These are phyloP conservation scores for Leucopsar rothschildi DNA, from an alignment of 2,113 vertebrate genomes.

Conservation along the genomic window DNA sequence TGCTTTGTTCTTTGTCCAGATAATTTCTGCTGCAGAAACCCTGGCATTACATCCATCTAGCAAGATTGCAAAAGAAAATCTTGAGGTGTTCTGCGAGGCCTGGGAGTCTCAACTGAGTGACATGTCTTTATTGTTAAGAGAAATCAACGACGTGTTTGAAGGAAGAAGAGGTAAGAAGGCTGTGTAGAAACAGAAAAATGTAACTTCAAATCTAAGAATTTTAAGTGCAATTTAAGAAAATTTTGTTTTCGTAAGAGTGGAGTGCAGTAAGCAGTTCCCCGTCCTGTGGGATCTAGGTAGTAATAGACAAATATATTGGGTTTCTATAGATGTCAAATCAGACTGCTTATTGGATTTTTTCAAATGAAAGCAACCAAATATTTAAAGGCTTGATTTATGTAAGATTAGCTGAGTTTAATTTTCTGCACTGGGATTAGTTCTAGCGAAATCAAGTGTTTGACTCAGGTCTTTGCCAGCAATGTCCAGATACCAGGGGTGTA, in stretches of 20 bases:
- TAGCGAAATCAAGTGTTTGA: neutral
- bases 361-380: neutral
- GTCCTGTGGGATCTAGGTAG: neutral
- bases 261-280: neutral
- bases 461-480: neutral
- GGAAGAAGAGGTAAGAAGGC: slow-evolving; percentile 87
- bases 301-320: neutral
- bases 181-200: neutral
- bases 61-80: slow-evolving; percentile 98
- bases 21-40: slow-evolving; percentile 95
- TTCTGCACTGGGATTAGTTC: neutral
- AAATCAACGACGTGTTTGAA: slow-evolving; percentile 94
- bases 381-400: neutral
- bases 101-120: slow-evolving; percentile 97
- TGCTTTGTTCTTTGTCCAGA: slow-evolving; percentile 74
- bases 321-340: neutral
- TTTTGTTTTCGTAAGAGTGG: neutral
- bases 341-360: neutral
- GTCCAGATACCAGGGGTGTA: neutral
- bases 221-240: neutral
- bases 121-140: slow-evolving; percentile 88
- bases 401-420: neutral
- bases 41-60: slow-evolving; percentile 94
- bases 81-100: slow-evolving; percentile 98
- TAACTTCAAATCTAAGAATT: neutral